Evolutionary conservation across 2,797 vertebrate genomes (phyloP).

Genomic region (Pangasius krempfi): DNA sequence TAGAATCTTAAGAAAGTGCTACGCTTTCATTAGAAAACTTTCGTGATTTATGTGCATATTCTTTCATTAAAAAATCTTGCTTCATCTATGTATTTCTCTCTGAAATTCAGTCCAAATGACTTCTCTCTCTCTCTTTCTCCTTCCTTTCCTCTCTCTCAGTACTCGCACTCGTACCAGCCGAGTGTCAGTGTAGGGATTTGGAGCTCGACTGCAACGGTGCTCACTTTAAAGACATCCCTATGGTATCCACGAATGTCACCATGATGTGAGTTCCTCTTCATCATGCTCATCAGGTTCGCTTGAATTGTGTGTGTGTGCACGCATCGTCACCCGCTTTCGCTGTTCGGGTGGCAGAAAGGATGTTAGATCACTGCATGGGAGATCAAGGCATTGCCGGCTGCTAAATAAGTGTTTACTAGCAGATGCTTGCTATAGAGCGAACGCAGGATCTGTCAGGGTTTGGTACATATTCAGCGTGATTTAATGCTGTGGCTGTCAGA

Average conservation of each 20-base stretch:
- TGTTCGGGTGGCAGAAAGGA: neutral
- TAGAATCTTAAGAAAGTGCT: neutral
- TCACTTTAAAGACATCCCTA: slow-evolving; percentile 80
- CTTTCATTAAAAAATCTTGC: neutral
- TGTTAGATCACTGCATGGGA: slow-evolving; percentile 10
- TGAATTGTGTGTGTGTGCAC: neutral
- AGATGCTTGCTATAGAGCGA: slow-evolving; percentile 5
- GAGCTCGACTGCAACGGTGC: slow-evolving; percentile 86
- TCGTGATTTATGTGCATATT: neutral
- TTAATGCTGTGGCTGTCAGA: neutral
- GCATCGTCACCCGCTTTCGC: neutral
- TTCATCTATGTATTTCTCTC: neutral
- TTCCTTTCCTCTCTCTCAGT: slow-evolving; percentile 68
- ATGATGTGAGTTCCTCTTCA: slow-evolving; percentile 83
- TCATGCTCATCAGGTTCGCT: neutral
- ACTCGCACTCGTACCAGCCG: slow-evolving; percentile 78
- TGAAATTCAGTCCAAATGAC: neutral
- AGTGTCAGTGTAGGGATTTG: slow-evolving; percentile 85
- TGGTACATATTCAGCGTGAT: slow-evolving; percentile 4
- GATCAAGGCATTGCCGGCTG: neutral
- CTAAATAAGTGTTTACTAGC: neutral
- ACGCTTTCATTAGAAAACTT: neutral
- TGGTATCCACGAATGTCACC: slow-evolving; percentile 86
- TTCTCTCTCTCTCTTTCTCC: neutral
- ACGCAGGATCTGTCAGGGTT: neutral